phyloP scores from a whole-genome alignment of 2,797 vertebrate species.

The Acanthurus lineatus region DNA sequence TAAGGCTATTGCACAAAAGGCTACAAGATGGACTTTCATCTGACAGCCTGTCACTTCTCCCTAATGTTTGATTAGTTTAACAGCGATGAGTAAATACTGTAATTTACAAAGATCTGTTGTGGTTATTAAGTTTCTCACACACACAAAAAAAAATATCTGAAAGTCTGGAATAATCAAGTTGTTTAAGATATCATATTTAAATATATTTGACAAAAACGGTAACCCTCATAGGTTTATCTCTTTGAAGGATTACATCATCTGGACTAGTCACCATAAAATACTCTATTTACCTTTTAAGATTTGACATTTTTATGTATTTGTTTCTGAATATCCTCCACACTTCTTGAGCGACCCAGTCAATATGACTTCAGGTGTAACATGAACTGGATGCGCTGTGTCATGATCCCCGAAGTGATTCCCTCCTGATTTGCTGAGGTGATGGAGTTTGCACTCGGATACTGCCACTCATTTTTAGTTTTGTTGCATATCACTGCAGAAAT shows the following conservation, averaged over 20 bases:
- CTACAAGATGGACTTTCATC: not conserved
- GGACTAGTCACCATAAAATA: not conserved
- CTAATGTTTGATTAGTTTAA: not conserved
- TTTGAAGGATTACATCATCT: not conserved
- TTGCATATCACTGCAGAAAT: constrained; percentile 65
- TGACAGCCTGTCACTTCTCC: not conserved
- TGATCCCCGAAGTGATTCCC: not conserved
- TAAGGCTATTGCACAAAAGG: not conserved
- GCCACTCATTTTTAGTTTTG: constrained; percentile 20
- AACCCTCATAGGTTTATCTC: not conserved
- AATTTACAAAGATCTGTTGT: no score
- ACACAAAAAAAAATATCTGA: no score
- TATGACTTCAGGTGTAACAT: not conserved
- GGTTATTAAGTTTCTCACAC: no score
- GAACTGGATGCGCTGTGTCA: not conserved
- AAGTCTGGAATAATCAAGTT: not conserved
- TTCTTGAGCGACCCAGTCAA: not conserved
- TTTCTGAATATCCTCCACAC: not conserved
- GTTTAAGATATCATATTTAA: no score
- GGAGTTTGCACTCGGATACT: constrained; percentile 8
- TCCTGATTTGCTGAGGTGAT: not conserved
- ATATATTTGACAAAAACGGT: not conserved
- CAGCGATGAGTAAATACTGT: not conserved
- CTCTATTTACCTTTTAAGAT: not conserved
- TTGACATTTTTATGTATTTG: not conserved